Conservation (phyloP, 2,113 vertebrate genomes). For the Verasper variegatus region DNA sequence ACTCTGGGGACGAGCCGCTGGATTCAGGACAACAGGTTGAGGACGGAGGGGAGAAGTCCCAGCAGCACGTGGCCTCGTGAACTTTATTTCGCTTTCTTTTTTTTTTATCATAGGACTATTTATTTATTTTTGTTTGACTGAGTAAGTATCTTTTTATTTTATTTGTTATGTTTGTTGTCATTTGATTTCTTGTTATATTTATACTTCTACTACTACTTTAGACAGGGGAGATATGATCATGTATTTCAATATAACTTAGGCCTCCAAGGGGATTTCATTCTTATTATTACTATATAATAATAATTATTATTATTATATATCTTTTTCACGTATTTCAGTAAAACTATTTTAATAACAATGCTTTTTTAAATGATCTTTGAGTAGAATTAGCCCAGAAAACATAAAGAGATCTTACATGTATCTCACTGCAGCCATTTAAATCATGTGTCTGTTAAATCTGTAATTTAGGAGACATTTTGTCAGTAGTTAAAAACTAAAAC, state of each 20-base stretch:
- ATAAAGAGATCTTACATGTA: too few relatives aligned
- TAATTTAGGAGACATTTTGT: too few relatives aligned
- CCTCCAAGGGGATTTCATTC: not conserved
- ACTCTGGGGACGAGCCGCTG: slow-evolving; percentile 35
- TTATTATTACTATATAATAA: not conserved
- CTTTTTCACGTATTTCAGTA: too few relatives aligned
- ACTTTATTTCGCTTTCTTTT: not conserved
- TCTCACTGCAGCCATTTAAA: too few relatives aligned
- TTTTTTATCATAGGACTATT: not conserved
- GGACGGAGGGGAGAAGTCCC: not conserved
- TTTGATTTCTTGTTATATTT: not conserved
- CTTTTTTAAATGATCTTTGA: not conserved
- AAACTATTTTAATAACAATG: not conserved
- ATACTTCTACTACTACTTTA: too few relatives aligned
- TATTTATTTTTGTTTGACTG: not conserved
- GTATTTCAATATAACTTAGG: too few relatives aligned
- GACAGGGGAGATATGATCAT: not conserved
- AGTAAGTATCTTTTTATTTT: slow-evolving; percentile 29
- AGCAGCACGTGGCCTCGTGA: not conserved
- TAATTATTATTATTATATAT: not conserved
- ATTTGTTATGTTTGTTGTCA: not conserved
- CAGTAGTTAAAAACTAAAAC: too few relatives aligned
- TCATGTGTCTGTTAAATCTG: too few relatives aligned
- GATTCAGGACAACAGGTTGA: slow-evolving; percentile 33
- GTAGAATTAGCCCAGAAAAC: too few relatives aligned